These are phyloP conservation scores for Hermatobates lingyangjiaoensis DNA, from an alignment of 1,140 invertebrate genomes.

Conservation along the genomic window DNA sequence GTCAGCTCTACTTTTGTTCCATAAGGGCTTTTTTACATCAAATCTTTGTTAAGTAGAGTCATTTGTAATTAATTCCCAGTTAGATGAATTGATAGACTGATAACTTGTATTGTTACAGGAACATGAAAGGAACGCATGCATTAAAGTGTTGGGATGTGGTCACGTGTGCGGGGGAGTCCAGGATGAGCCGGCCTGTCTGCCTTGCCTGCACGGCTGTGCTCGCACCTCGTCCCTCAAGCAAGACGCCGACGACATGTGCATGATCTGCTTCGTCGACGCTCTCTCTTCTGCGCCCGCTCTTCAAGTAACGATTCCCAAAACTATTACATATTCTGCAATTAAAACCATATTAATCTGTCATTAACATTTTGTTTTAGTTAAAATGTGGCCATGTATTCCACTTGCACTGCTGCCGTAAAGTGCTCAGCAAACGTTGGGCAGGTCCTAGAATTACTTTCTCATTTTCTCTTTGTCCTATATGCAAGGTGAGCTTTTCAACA, in stretches of 20 bases:
- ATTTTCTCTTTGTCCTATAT: constrained; percentile 91
- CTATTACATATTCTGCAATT: not conserved
- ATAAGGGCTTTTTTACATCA: too few species aligned
- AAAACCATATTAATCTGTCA: not conserved
- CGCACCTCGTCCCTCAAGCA: constrained; percentile 42
- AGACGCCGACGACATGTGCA: constrained; percentile 97
- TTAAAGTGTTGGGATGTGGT: constrained; percentile 63
- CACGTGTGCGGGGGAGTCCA: constrained; percentile 84
- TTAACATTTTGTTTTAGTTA: constrained; percentile 43
- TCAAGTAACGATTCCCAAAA: constrained; percentile 31
- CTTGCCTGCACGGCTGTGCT: constrained; percentile 46
- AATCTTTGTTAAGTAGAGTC: too few species aligned
- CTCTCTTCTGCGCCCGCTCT: constrained; percentile 87
- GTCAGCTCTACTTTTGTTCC: too few species aligned
- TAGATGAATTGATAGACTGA: too few species aligned
- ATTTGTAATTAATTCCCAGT: too few species aligned
- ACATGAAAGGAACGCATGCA: constrained; percentile 66
- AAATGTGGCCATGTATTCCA: constrained; percentile 94
- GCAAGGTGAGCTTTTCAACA: constrained; percentile 75
- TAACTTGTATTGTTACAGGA: constrained; percentile 33
- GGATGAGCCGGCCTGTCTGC: constrained; percentile 45
- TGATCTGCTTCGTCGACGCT: constrained; percentile 97
- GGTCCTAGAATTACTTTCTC: constrained; percentile 92
- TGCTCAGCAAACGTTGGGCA: constrained; percentile 73
- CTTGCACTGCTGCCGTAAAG: constrained; percentile 71